phyloP scores from a whole-genome alignment of 2,888 invertebrate species.

The Thereva unica region DNA sequence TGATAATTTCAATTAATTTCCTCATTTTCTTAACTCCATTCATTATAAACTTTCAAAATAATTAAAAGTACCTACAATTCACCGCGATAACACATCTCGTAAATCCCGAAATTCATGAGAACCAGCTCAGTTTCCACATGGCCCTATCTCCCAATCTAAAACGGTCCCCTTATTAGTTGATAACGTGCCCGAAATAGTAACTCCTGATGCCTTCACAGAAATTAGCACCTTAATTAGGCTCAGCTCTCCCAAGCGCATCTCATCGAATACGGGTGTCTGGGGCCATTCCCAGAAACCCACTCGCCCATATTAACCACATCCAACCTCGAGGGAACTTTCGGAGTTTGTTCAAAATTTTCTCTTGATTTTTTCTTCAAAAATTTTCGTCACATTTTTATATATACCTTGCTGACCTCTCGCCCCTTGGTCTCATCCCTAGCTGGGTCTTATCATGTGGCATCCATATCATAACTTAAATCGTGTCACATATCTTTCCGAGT shows the following conservation, averaged over 20 bases:
- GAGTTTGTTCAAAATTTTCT: too few species aligned
- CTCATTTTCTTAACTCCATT: too few species aligned
- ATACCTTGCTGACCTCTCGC: slow-evolving; percentile 14
- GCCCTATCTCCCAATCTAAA: not conserved
- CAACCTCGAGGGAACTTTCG: too few species aligned
- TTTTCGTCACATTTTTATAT: slow-evolving; percentile 20
- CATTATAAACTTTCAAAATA: too few species aligned
- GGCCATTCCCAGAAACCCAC: not conserved
- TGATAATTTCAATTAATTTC: too few species aligned
- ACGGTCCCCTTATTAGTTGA: slow-evolving; percentile 7
- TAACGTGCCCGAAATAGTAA: slow-evolving; percentile 7
- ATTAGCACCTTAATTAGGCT: slow-evolving; percentile 10
- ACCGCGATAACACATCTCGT: too few species aligned
- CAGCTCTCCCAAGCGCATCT: not conserved
- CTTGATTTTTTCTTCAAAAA: not conserved
- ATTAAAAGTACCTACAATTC: too few species aligned
- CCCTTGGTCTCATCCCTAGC: slow-evolving; percentile 14
- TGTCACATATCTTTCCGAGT: slow-evolving; percentile 40
- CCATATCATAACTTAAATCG: slow-evolving; percentile 42
- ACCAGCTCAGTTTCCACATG: not conserved
- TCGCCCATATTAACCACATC: too few species aligned
- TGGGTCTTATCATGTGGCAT: slow-evolving; percentile 38
- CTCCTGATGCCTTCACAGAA: not conserved
- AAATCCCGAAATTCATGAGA: too few species aligned
- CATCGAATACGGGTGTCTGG: slow-evolving; percentile 6